Evolutionary conservation across 2,113 vertebrate genomes (phyloP), one percentile per base, ranked within the genome.

Genomic region (Gasterosteus aculeatus): DNA sequence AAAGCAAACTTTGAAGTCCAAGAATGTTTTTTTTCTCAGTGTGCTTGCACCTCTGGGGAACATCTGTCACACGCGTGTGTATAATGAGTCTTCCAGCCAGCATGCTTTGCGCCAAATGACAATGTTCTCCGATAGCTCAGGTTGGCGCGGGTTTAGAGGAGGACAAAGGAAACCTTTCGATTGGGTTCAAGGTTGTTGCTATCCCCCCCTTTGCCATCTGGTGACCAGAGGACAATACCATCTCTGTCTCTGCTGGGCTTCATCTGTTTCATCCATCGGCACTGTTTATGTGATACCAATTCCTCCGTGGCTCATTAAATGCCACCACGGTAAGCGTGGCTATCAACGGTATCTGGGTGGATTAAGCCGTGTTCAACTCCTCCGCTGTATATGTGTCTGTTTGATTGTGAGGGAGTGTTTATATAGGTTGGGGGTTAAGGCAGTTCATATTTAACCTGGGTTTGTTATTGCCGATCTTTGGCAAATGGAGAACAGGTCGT

Each of bases 181-280:
- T 44, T 38, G 63, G 39, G 77, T 88, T 81, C 74, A 85, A 66
- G 67, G 54, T 51, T 62, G 44, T 44, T 59, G 6, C 84, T 91
- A 91, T 91, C 85, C 82, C 71, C 71, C 53, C 64, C 79, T 72
- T 85, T 82, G 79, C 86, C 88, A 89, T 89, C 89, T 91, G 87
- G 51, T 87, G 77, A 86, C 56, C 69, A 69, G 71, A 72, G 79
- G 58, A 90, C 91, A 90, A 87, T 85, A 69, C 68, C 81, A 69
- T 73, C 81, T 83, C 78, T 91, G 85, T 89, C 49, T 80, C 70
- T 67, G 80, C 72, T 64, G n/a, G 69, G 22, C 56, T 77, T 85
- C 73, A 80, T 77, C 60, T 83, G 22, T 49, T 77, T 85, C 73
- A 80, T 75, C 63, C 80, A 22, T 78, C 71, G 68, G 60, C 35